These are phyloP conservation scores for Trissolcus brochymenae DNA, from an alignment of 2,888 invertebrate species.

Conservation along the genomic window DNA sequence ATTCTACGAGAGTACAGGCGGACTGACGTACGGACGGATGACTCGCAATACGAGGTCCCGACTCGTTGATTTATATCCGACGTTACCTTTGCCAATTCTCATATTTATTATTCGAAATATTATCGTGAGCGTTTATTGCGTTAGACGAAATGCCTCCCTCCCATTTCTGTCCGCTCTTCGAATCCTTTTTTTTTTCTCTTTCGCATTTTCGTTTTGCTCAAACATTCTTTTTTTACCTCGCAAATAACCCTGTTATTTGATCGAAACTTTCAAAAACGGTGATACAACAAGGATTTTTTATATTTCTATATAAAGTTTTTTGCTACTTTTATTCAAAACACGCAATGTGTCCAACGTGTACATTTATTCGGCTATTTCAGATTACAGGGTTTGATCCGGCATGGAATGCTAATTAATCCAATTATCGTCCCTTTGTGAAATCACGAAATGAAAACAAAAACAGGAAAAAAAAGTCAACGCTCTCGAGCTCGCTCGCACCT, in stretches of 20 bases:
- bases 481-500: conserved; percentile 23
- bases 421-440: conserved; percentile 67
- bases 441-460: conserved; percentile 58
- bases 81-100: conserved; percentile 75
- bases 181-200: not conserved
- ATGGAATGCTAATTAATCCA: conserved; percentile 71
- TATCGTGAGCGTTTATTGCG: conserved; percentile 75
- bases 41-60: conserved; percentile 61
- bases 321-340: conserved; percentile 49
- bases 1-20: conserved; percentile 66
- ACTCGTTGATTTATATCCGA: conserved; percentile 74
- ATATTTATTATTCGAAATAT: conserved; percentile 76
- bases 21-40: conserved; percentile 60
- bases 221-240: not conserved
- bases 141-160: conserved; percentile 69
- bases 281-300: conserved; percentile 6
- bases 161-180: conserved; percentile 23
- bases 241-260: not conserved
- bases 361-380: conserved; percentile 59
- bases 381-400: conserved; percentile 67
- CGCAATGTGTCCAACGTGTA: conserved; percentile 51
- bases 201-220: not conserved
- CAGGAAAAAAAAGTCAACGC: conserved; percentile 51
- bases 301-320: conserved; percentile 55
- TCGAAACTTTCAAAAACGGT: conserved; percentile 1